phyloP scores from a whole-genome alignment of 1,140 invertebrate genomes.

The Hyles vespertilio region DNA sequence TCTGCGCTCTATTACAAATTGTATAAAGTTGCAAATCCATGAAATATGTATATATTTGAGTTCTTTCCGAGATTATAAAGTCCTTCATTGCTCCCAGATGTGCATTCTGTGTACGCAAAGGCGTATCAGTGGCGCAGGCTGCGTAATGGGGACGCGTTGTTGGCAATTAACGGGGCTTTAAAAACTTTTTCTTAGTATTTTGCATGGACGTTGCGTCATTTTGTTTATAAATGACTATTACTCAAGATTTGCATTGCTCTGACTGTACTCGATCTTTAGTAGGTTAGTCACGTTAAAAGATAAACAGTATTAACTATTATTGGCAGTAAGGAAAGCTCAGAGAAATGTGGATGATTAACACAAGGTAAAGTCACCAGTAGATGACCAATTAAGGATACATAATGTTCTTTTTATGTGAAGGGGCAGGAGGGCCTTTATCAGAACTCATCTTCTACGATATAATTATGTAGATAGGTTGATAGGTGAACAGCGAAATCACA shows the following conservation, averaged over 20 bases:
- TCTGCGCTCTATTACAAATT: constrained; percentile 10
- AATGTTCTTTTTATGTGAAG: too few species aligned
- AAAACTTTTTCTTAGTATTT: constrained; percentile 30
- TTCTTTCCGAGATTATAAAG: constrained; percentile 24
- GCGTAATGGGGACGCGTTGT: constrained; percentile 46
- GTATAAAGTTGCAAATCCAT: constrained; percentile 22
- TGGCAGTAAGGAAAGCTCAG: too few species aligned
- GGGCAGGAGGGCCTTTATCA: too few species aligned
- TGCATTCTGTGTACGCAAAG: constrained; percentile 54
- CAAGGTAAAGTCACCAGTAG: too few species aligned
- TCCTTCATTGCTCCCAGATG: constrained; percentile 69
- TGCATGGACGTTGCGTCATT: constrained; percentile 3
- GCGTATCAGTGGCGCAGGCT: constrained; percentile 46
- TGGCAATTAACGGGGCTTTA: constrained; percentile 50
- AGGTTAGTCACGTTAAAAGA: too few species aligned
- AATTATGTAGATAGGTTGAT: too few species aligned
- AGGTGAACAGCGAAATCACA: too few species aligned
- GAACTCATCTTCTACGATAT: too few species aligned
- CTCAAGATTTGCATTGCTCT: background rate
- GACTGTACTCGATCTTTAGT: background rate
- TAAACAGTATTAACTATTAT: too few species aligned
- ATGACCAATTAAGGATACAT: too few species aligned
- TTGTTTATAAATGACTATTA: background rate
- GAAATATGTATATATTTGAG: constrained; percentile 11
- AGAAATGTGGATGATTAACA: too few species aligned